phyloP scores from a whole-genome alignment of 2,888 invertebrate genomes.

The Brenthis hecate region DNA sequence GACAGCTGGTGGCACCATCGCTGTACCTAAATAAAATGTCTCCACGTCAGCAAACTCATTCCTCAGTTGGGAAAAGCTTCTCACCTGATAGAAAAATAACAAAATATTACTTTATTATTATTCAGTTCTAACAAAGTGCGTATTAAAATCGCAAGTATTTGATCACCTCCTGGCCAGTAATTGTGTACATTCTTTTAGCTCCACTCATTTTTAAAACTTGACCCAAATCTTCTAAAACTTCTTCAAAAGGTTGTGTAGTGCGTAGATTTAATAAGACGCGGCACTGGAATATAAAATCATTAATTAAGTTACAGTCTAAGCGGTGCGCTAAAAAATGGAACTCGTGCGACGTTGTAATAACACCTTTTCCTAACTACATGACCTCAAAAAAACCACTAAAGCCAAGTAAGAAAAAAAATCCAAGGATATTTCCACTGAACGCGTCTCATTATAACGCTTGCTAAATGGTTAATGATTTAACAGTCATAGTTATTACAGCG shows the following conservation, averaged over 20 bases:
- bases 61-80: slow-evolving; percentile 95
- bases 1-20: slow-evolving; percentile 67
- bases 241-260: slow-evolving; percentile 96
- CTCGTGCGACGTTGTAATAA: slow-evolving; percentile 19
- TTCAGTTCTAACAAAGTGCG: not conserved
- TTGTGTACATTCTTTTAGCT: slow-evolving; percentile 95
- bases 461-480: slow-evolving; percentile 49
- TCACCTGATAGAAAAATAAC: slow-evolving; percentile 81
- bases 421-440: slow-evolving; percentile 63
- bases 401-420: slow-evolving; percentile 33
- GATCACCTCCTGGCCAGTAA: slow-evolving; percentile 93
- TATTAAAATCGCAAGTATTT: not conserved
- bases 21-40: slow-evolving; percentile 91
- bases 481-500: slow-evolving; percentile 45
- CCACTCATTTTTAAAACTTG: slow-evolving; percentile 96
- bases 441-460: slow-evolving; percentile 49
- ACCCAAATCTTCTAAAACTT: slow-evolving; percentile 95
- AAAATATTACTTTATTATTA: not conserved
- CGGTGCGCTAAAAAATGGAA: slow-evolving; percentile 13
- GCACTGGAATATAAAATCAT: slow-evolving; percentile 82
- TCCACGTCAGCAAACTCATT: slow-evolving; percentile 96
- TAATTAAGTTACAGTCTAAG: slow-evolving; percentile 9
- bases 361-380: slow-evolving; percentile 35
- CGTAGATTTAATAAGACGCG: slow-evolving; percentile 95
- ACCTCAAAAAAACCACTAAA: slow-evolving; percentile 43